A percentile compares a stretch with the other conserved stretches of the same genome.
These are phyloP conservation scores for Hydrotaea cyrtoneurina DNA, from an alignment of 2,888 invertebrate species.

Conservation along the genomic window DNA sequence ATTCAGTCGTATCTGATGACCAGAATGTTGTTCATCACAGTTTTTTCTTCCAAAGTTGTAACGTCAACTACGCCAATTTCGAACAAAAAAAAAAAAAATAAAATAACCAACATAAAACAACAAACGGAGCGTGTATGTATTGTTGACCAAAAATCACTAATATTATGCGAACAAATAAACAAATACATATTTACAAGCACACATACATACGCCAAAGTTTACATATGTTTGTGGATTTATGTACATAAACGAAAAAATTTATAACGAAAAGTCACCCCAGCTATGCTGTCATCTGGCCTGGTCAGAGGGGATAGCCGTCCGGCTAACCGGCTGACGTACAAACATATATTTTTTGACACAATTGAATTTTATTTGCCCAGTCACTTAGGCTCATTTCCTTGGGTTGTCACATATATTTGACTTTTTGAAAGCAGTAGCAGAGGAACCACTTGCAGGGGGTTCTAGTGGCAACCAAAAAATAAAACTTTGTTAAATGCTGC, in stretches of 20 bases:
- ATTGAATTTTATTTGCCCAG: conserved; percentile 56
- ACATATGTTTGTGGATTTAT: not conserved
- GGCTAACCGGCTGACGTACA: not conserved
- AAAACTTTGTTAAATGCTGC: conserved; percentile 35
- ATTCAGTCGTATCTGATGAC: too few species aligned
- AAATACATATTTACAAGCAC: not conserved
- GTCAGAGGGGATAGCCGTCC: conserved; percentile 18
- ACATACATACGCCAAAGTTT: not conserved
- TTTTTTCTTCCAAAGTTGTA: not conserved
- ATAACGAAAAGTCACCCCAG: conserved; percentile 11
- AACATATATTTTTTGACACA: conserved; percentile 35
- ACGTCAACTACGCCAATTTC: not conserved
- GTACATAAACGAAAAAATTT: not conserved
- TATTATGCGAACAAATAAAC: conserved; percentile 7
- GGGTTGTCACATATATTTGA: conserved; percentile 60
- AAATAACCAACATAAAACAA: conserved; percentile 1
- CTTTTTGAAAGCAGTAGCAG: conserved; percentile 48
- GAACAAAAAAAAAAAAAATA: not conserved
- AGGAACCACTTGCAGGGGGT: not conserved
- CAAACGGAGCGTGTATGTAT: not conserved
- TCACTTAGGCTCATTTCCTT: conserved; percentile 58
- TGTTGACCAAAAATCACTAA: not conserved
- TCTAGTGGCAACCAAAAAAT: not conserved
- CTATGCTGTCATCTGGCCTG: not conserved
- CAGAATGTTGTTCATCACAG: not conserved